Percentiles rank a stretch among this genome's conserved stretches.
Conservation (phyloP, 1,140 invertebrate genomes). For the Trichonephila clavipes region DNA sequence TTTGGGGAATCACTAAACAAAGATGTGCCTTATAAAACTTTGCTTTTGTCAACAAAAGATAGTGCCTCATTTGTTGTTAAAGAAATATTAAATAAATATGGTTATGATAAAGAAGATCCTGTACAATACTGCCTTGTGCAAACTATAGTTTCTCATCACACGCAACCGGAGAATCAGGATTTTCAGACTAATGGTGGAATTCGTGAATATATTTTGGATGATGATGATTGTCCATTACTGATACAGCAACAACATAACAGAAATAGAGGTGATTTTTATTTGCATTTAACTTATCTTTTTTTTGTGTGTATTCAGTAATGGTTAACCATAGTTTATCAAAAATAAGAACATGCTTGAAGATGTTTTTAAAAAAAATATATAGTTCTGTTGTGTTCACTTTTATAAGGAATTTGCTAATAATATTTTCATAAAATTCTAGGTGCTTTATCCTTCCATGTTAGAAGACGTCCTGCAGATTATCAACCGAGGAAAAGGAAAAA, state of each 20-base stretch:
- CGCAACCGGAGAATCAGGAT: constrained; percentile 56
- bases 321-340: no score
- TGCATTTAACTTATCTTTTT: no score
- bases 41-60: constrained; percentile 95
- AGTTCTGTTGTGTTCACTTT: no score
- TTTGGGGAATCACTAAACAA: constrained; percentile 97
- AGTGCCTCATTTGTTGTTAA: constrained; percentile 94
- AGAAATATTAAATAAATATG: constrained; percentile 99
- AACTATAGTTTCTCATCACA: constrained; percentile 81
- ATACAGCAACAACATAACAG: constrained; percentile 84
- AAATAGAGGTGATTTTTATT: constrained; percentile 75
- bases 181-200: constrained; percentile 77
- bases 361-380: no score
- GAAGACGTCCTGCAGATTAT: constrained; percentile 92
- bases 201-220: constrained; percentile 93
- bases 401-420: no score
- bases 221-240: constrained; percentile 97
- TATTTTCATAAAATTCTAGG: constrained; percentile 82
- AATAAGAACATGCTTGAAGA: no score
- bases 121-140: constrained; percentile 96
- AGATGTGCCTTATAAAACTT: constrained; percentile 98
- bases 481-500: constrained; percentile 94
- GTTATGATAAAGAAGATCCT: constrained; percentile 92
- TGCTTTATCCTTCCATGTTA: constrained; percentile 96
- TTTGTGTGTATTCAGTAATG: no score